Evolutionary conservation across 2,113 vertebrate genomes (phyloP), one percentile per base, ranked within the genome.

Genomic region (Abramis brama): DNA sequence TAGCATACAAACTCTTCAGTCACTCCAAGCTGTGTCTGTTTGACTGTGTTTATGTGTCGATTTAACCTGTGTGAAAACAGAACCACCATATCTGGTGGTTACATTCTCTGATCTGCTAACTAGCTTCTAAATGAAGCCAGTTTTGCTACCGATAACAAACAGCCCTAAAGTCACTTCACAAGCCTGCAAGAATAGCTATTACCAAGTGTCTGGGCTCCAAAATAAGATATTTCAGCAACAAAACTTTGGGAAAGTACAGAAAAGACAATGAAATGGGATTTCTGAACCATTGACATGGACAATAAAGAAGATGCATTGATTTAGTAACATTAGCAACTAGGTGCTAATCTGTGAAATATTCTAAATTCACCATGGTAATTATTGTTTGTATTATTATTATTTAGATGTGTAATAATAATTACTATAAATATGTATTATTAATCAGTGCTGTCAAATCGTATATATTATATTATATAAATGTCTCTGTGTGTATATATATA

Each of bases 101-200:
- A 62, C 55, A 17, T 60, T 60, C 55, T 79, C 55, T 79, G 33
- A 79, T 79, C 33, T 9, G 12, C 77, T 60, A 43, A 79, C 77
- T 60, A 79, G 77, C 33, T 25, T 13, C 12, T 17, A 47, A 25
- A 74, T 25, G 25, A 74, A 52, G 1, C 7, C 60, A 7, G 21
- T 57, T 79, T 60, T 60, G 27, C 33, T 43, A 27, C 15, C 1
- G 39, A 47, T 81, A 30, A 30, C 59, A 64, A 81, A 81, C 39
- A 12, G 57, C 79, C 23, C 57, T 64, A 64, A 30, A 80, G 23
- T 60, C 23, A 25, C 30, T 62, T 17, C 79, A 64, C 39, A 81
- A 47, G 43, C 39, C 39, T 79, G 57, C 23, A 25, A 27, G 13
- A 80, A 79, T 39, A 39, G 33, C 21, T 60, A 75, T 47, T n/a